phyloP scores from a whole-genome alignment of 2,888 invertebrate genomes.

The Biston stratarius region DNA sequence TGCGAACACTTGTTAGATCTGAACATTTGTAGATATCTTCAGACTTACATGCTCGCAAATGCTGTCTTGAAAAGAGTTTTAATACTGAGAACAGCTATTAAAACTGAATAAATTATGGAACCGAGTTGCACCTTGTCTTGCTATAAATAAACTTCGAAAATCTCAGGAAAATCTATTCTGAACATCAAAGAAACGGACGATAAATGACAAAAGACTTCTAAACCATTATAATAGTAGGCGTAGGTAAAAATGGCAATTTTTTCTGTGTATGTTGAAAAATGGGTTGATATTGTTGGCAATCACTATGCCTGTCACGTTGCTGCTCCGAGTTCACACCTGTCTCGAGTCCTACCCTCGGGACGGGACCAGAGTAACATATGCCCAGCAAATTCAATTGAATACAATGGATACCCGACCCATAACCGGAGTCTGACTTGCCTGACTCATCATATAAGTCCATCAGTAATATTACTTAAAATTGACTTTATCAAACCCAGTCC shows the following conservation, averaged over 20 bases:
- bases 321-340: conserved; percentile 42
- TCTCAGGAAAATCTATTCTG: conserved; percentile 14
- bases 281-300: conserved; percentile 27
- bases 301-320: conserved; percentile 48
- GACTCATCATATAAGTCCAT: neutral
- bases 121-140: neutral
- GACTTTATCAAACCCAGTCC: neutral
- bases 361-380: conserved; percentile 9
- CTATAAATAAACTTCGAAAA: conserved; percentile 8
- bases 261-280: conserved; percentile 20
- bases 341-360: conserved; percentile 29
- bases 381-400: conserved; percentile 15
- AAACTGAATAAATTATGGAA: conserved; percentile 4
- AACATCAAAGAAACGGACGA: conserved; percentile 24
- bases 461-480: neutral
- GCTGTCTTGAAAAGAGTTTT: neutral
- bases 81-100: conserved; percentile 4
- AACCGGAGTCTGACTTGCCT: neutral
- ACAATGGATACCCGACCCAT: conserved; percentile 13
- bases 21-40: no score
- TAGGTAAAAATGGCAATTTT: conserved; percentile 13
- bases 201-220: conserved; percentile 7
- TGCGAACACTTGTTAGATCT: conserved; percentile 20
- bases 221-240: neutral
- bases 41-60: conserved; percentile 3